These are phyloP conservation scores for Drosophila anomelani DNA, from an alignment of 2,888 invertebrate genomes.

Conservation along the genomic window DNA sequence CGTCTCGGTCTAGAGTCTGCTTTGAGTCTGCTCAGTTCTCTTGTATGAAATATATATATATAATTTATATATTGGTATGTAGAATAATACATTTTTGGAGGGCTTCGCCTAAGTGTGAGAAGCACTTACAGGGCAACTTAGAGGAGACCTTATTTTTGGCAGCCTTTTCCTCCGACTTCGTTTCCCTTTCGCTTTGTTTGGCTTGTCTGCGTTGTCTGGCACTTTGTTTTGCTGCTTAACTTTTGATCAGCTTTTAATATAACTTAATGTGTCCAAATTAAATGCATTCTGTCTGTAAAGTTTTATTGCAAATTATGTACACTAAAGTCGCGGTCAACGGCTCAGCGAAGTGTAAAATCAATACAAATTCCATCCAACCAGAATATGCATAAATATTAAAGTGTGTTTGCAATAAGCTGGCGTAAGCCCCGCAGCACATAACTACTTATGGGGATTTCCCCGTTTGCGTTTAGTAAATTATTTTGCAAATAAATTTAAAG, in stretches of 20 bases:
- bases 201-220: conserved; percentile 43
- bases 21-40: conserved; percentile 26
- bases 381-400: conserved; percentile 16
- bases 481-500: background rate
- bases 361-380: conserved; percentile 18
- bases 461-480: conserved; percentile 1
- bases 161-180: background rate
- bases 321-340: conserved; percentile 18
- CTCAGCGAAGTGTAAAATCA: conserved; percentile 18
- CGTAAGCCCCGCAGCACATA: conserved; percentile 1
- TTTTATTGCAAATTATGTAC: conserved; percentile 48
- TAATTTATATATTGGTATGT: conserved; percentile 15
- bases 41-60: background rate
- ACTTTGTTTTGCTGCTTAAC: conserved; percentile 65
- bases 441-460: conserved; percentile 7
- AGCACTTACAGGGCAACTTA: conserved; percentile 58
- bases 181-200: conserved; percentile 39
- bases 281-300: conserved; percentile 75
- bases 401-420: conserved; percentile 14
- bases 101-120: conserved; percentile 20
- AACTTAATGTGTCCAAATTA: conserved; percentile 45
- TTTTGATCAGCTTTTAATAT: conserved; percentile 76
- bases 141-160: conserved; percentile 58
- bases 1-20: conserved; percentile 52
- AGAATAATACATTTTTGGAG: conserved; percentile 31